These are phyloP conservation scores for Oryzias curvinotus DNA, from an alignment of 2,113 vertebrate species.

Conservation along the genomic window DNA sequence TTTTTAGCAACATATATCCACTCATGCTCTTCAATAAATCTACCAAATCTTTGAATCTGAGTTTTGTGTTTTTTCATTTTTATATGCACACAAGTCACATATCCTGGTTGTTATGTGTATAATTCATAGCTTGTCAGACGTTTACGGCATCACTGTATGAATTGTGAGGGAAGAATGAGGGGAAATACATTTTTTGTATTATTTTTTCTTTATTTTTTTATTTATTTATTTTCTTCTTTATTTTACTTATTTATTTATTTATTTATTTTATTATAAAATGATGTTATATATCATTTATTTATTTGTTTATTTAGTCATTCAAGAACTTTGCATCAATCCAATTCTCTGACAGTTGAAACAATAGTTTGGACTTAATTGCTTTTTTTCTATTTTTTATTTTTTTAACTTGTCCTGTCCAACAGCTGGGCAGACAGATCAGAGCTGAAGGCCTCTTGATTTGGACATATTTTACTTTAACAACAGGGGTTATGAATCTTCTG, in stretches of 20 bases:
- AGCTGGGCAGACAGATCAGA: too few species aligned
- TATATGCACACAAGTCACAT: conserved; percentile 42
- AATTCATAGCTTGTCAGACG: conserved; percentile 45
- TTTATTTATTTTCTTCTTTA: too few species aligned
- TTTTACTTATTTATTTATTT: too few species aligned
- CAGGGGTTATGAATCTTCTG: too few species aligned
- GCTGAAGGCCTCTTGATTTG: too few species aligned
- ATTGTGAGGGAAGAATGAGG: conserved; percentile 1
- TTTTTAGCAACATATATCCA: conserved; percentile 58
- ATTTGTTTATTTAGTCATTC: too few species aligned
- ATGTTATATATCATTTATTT: too few species aligned
- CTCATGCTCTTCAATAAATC: conserved; percentile 65
- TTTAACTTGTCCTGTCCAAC: too few species aligned
- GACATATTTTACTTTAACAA: too few species aligned
- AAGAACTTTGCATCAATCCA: neutral
- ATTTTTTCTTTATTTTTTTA: neutral
- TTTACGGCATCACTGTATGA: conserved; percentile 36
- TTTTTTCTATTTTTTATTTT: too few species aligned
- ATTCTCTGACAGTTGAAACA: conserved; percentile 31
- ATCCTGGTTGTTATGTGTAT: conserved; percentile 39
- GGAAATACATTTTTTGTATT: conserved; percentile 28
- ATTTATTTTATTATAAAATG: too few species aligned
- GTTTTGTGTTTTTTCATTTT: conserved; percentile 19
- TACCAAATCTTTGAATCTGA: conserved; percentile 48
- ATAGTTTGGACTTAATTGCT: conserved; percentile 46